These are phyloP conservation scores for Fistularia tabacaria DNA, from an alignment of 2,797 vertebrate species.

Conservation along the genomic window DNA sequence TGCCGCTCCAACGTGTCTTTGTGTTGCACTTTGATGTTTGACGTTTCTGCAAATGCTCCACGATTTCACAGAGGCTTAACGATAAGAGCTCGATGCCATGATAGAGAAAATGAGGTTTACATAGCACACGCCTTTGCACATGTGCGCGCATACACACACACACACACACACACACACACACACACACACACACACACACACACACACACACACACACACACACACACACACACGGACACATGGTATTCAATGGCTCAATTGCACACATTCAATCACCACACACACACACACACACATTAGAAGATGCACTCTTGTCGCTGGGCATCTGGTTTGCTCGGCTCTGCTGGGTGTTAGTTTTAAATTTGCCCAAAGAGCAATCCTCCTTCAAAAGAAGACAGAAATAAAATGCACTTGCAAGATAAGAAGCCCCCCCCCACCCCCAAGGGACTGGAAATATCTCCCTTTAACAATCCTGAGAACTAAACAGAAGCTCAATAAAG, in stretches of 20 bases:
- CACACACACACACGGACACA: too few relatives aligned
- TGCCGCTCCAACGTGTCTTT: conserved; percentile 6
- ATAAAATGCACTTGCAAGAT: conserved; percentile 20
- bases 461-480: conserved; percentile 20
- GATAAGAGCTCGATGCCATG: conserved; percentile 54
- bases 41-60: conserved; percentile 29
- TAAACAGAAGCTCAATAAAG: conserved; percentile 17
- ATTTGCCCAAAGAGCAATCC: too few relatives aligned
- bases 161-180: conserved; percentile 9
- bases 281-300: too few relatives aligned
- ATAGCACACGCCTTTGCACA: too few relatives aligned
- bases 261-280: not conserved
- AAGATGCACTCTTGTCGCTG: not conserved
- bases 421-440: conserved; percentile 11
- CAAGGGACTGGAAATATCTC: not conserved
- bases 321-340: conserved; percentile 16
- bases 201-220: not conserved
- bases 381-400: conserved; percentile 12
- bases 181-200: conserved; percentile 1
- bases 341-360: not conserved
- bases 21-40: conserved; percentile 48
- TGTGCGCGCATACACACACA: conserved; percentile 12
- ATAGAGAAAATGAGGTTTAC: conserved; percentile 62
- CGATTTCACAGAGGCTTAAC: conserved; percentile 53
- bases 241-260: conserved; percentile 9